These are phyloP conservation scores for Oegoconia quadripuncta DNA, from an alignment of 2,888 invertebrate genomes.

Conservation along the genomic window DNA sequence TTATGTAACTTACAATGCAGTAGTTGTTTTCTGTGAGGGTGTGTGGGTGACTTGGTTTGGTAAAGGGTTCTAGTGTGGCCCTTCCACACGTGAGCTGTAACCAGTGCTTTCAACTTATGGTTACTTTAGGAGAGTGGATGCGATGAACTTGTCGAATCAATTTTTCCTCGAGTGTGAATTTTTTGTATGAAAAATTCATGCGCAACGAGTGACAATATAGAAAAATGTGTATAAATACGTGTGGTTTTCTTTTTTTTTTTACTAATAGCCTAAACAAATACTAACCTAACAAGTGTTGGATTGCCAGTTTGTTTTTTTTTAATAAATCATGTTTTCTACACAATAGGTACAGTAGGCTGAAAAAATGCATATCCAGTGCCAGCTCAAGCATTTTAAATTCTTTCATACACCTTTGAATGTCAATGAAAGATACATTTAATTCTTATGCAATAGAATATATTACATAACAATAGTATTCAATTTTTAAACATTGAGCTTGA, in stretches of 20 bases:
- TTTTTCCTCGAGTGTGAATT: conserved; percentile 50
- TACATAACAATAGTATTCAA: no score
- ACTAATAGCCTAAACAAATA: neutral
- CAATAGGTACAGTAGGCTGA: no score
- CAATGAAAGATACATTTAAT: no score
- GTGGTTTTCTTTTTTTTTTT: conserved; percentile 32
- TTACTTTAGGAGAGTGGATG: conserved; percentile 7
- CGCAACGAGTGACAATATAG: conserved; percentile 61
- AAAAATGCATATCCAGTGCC: no score
- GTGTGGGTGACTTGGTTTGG: conserved; percentile 3
- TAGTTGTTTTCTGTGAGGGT: conserved; percentile 24
- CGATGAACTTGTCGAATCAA: conserved; percentile 21
- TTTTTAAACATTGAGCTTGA: no score
- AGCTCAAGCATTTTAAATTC: no score
- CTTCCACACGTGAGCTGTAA: neutral
- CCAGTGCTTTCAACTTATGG: neutral
- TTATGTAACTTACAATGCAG: conserved; percentile 64
- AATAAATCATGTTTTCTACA: no score
- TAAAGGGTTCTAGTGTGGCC: neutral
- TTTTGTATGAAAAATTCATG: conserved; percentile 62
- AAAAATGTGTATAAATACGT: conserved; percentile 45
- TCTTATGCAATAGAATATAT: no score
- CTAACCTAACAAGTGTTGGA: no score
- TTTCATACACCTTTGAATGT: no score
- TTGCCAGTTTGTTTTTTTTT: no score